Base-by-base conservation (phyloP, 2,888 invertebrate species). In the Mechanitis mazaeus region DNA sequence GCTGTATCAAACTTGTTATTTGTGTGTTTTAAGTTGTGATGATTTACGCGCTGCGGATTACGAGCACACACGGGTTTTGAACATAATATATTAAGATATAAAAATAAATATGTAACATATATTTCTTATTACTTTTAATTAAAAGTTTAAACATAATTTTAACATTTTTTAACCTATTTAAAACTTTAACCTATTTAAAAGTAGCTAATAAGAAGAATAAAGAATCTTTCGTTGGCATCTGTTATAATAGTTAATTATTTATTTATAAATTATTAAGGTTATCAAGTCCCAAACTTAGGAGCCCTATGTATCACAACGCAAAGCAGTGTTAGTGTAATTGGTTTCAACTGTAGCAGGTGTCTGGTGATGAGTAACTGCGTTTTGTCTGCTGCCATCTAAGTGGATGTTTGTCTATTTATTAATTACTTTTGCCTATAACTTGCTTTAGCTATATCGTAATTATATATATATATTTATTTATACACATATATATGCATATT, bases 1-100 rank as follows among this genome's bases (percentile, higher is more conserved):
- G 82, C 84, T 85, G 84, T 87, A 87, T 87, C 87, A 86, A 88
- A 90, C 84, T 88, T 87, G 86, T 87, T 90, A 89, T 88, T 88
- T 89, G 89, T 88, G 78, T 86, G 83, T 85, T 85, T 84, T 84
- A 85, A 85, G 81, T 85, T 85, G 71, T 68, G 73, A 81, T 86
- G 84, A 89, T 86, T 87, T 86, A 86, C 80, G 80, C 75, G 71
- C 67, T 61, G 69, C 64, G 76, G 80, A 82, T 84, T 82, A 79
- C 69, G 56, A 68, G 54, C 71, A 75, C 75, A 74, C 69, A 79
- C 66, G 62, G 72, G 12, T 42, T 12, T 1, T 54, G 56, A 58
- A 55, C 33, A 33, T 50, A 20, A n/a, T 11, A 33, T 47, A n/a
- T 33, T 59, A 20, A 20, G 20, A 20, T 20, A 20, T 20, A 20